Evolutionary conservation across 2,888 invertebrate species (phyloP).

Genomic region (Platycheirus rosarum): DNA sequence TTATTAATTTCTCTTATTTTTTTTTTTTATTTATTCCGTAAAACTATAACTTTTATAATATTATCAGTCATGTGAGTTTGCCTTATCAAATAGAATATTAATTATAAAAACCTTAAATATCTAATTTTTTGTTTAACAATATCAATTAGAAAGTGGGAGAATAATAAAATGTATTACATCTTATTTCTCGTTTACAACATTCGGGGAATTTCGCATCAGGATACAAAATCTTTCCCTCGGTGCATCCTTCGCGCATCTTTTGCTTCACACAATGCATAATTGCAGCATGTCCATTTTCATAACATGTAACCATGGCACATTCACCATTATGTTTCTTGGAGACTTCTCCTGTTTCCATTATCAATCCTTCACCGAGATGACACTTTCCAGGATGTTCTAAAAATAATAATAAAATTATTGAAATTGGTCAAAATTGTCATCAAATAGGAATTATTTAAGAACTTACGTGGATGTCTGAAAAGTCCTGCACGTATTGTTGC

Average conservation of each 20-base stretch:
- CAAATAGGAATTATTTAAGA: too few relatives aligned
- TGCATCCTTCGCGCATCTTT: conserved; percentile 67
- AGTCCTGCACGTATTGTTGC: conserved; percentile 50
- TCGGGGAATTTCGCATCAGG: conserved; percentile 57
- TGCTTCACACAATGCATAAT: conserved; percentile 60
- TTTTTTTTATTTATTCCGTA: background rate
- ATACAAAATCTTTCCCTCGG: conserved; percentile 47
- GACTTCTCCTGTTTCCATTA: conserved; percentile 46
- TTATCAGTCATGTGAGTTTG: conserved; percentile 23
- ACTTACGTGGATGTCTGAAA: conserved; percentile 62
- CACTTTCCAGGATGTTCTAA: conserved; percentile 66
- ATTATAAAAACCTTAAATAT: conserved; percentile 1
- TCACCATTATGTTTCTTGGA: conserved; percentile 46
- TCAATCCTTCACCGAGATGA: conserved; percentile 50
- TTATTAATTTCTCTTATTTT: background rate
- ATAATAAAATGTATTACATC: conserved; percentile 49
- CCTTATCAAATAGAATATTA: conserved; percentile 11
- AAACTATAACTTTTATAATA: background rate
- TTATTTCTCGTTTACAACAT: conserved; percentile 61
- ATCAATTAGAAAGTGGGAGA: conserved; percentile 47
- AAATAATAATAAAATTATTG: too few relatives aligned
- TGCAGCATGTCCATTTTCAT: conserved; percentile 62
- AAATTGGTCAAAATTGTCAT: too few relatives aligned
- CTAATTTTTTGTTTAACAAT: background rate
- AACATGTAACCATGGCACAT: conserved; percentile 61